Evolutionary conservation across 2,888 invertebrate species (phyloP).

Genomic region (Esperia sulphurella): DNA sequence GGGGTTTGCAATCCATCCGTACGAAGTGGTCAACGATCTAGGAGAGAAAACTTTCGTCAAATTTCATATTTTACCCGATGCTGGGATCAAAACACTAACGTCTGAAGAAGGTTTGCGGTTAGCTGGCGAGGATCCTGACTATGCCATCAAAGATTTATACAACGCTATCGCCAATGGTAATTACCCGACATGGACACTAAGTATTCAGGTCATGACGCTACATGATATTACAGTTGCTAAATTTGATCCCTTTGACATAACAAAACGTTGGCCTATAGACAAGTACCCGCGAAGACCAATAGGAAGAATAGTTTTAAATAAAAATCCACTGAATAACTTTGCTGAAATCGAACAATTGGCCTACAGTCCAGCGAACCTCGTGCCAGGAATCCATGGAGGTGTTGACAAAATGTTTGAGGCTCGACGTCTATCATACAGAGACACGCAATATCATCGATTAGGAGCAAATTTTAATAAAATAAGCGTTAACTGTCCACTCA

Average conservation of each 20-base stretch:
- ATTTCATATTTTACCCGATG: conserved; percentile 93
- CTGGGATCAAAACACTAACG: conserved; percentile 87
- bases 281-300: conserved; percentile 90
- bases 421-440: conserved; percentile 78
- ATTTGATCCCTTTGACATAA: conserved; percentile 93
- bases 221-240: conserved; percentile 76
- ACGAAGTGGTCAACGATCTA: conserved; percentile 88
- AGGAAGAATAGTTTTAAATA: conserved; percentile 88
- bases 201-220: conserved; percentile 58
- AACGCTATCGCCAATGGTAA: conserved; percentile 87
- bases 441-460: conserved; percentile 15
- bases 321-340: conserved; percentile 92
- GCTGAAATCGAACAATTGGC: conserved; percentile 93
- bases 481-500: conserved; percentile 15
- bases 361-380: conserved; percentile 89
- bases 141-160: conserved; percentile 88
- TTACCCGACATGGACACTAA: conserved; percentile 64
- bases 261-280: conserved; percentile 87
- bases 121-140: conserved; percentile 87
- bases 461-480: conserved; percentile 19
- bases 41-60: conserved; percentile 87
- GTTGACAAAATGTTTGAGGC: conserved; percentile 92
- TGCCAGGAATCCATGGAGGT: conserved; percentile 92
- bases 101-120: conserved; percentile 81
- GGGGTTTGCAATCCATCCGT: conserved; percentile 93